Percentiles rank a stretch among this genome's conserved stretches.
These are phyloP conservation scores for Diaphora mendica DNA, from an alignment of 2,888 invertebrate species.

Conservation along the genomic window DNA sequence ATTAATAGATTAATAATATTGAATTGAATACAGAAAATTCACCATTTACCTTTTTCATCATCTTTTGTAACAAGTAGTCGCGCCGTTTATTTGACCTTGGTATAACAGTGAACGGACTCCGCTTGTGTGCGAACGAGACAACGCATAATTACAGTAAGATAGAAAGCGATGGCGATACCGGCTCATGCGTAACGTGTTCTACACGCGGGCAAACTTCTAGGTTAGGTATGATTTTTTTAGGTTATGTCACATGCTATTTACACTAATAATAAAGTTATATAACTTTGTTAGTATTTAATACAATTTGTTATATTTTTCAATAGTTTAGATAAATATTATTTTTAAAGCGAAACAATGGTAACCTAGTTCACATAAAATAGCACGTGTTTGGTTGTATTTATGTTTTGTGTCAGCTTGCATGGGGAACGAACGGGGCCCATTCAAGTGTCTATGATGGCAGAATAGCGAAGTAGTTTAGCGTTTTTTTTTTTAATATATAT, in stretches of 20 bases:
- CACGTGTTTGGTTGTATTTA: conserved; percentile 13
- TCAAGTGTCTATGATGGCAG: neutral
- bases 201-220: conserved; percentile 61
- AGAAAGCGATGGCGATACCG: conserved; percentile 58
- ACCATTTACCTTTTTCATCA: neutral
- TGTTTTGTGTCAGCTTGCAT: neutral
- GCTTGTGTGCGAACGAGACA: conserved; percentile 31
- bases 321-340: neutral
- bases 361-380: conserved; percentile 13
- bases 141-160: conserved; percentile 19
- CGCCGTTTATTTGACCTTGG: conserved; percentile 43
- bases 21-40: neutral
- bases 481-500: neutral
- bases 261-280: neutral
- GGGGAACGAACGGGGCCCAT: neutral
- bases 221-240: conserved; percentile 59
- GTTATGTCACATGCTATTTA: conserved; percentile 64
- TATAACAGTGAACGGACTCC: conserved; percentile 36
- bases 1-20: neutral
- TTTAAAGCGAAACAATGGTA: conserved; percentile 4
- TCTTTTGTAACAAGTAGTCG: neutral
- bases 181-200: conserved; percentile 68
- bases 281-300: neutral
- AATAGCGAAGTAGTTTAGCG: neutral
- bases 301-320: neutral